A percentile compares a stretch with the other conserved stretches of the same genome.
Conservation (phyloP, 37 sponge, comb jelly and placozoan genomes). For the Hexactinellida sp. region DNA sequence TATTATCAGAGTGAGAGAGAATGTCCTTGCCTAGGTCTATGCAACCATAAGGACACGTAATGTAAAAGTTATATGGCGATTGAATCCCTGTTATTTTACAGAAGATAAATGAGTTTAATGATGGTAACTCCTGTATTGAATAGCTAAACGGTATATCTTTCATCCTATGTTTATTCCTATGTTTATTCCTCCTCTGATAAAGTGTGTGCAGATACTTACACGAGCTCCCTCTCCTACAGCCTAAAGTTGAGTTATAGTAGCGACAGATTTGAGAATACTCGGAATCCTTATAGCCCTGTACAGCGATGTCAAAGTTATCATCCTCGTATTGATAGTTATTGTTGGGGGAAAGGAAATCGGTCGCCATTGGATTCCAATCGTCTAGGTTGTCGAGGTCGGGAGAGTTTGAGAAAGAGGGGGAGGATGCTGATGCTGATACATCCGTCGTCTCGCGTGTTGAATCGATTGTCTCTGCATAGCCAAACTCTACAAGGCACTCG, state of each 20-base stretch:
- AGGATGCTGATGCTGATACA: too few relatives aligned
- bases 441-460: not conserved
- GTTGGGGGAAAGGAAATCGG: conserved; percentile 25
- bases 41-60: not conserved
- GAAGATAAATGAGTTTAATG: not conserved
- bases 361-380: conserved; percentile 45
- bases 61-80: not conserved
- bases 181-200: not conserved
- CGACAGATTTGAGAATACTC: conserved; percentile 22
- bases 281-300: conserved; percentile 29
- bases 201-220: conserved; percentile 23
- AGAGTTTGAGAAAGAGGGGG: not conserved
- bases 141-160: not conserved
- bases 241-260: conserved; percentile 23
- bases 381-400: not conserved
- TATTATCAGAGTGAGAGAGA: not conserved
- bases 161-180: too few relatives aligned
- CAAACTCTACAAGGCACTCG: not conserved
- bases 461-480: not conserved
- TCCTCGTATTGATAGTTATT: conserved; percentile 23
- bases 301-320: conserved; percentile 16
- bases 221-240: conserved; percentile 18
- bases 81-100: not conserved
- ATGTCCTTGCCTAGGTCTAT: not conserved
- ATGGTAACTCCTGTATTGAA: not conserved